phyloP scores from a whole-genome alignment of 2,888 invertebrate species.

The Tyria jacobaeae region DNA sequence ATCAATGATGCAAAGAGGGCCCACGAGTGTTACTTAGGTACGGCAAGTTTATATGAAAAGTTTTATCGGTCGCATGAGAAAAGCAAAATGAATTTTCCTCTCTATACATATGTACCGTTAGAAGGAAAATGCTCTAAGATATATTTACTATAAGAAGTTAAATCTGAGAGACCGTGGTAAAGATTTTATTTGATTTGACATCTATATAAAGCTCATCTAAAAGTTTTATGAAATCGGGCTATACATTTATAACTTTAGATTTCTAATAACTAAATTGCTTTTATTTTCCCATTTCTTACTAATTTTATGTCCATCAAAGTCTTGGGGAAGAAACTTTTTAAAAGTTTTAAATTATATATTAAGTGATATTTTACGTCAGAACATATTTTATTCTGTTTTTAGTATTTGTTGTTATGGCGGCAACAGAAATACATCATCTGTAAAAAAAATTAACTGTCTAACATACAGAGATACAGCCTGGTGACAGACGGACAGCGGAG shows the following conservation, averaged over 20 bases:
- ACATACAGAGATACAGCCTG: too few species aligned
- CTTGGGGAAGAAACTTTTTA: not conserved
- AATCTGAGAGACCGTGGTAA: conserved; percentile 18
- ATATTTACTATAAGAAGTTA: not conserved
- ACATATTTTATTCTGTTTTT: too few species aligned
- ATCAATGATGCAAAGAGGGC: conserved; percentile 5
- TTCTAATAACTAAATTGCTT: conserved; percentile 26
- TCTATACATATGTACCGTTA: not conserved
- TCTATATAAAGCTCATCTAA: conserved; percentile 51
- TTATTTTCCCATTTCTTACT: conserved; percentile 27
- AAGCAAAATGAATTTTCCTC: not conserved
- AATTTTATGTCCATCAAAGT: conserved; percentile 27
- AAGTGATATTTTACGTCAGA: too few species aligned
- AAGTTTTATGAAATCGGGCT: conserved; percentile 49
- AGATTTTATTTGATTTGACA: conserved; percentile 47
- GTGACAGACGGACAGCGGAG: too few species aligned
- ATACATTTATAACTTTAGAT: conserved; percentile 45
- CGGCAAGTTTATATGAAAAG: conserved; percentile 4
- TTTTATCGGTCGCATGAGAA: conserved; percentile 2
- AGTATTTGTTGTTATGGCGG: too few species aligned
- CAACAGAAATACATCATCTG: too few species aligned
- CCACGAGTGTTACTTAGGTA: not conserved
- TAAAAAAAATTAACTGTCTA: too few species aligned
- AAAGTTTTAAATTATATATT: too few species aligned
- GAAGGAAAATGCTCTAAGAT: not conserved